Evolutionary conservation across 2,113 vertebrate species (phyloP), one percentile per base, ranked within the genome.

Genomic region (Tylochromis polylepis): DNA sequence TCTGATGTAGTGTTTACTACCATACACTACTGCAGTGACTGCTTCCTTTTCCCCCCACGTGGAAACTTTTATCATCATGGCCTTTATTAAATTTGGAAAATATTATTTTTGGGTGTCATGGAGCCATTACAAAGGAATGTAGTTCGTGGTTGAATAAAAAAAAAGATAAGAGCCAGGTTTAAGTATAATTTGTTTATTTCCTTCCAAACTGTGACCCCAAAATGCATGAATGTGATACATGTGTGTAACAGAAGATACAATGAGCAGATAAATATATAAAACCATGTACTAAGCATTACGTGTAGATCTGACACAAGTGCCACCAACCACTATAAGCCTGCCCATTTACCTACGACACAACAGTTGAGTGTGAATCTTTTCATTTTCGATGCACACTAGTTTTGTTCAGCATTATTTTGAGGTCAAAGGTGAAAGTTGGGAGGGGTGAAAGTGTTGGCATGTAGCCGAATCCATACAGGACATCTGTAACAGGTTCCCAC

Each of bases 191-290:
- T 91, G 79, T 93, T 93, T 62, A 84, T 29, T 86, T 92, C 38
- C 72, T 78, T 92, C 81, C n/a, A 84, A 88, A 83, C 77, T 43
- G 88, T 91, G 79, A 90, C 81, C 86, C 91, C 84, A 91, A 89
- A 94, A 93, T 87, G 88, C 87, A 88, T 34, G 60, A 93, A 89
- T 90, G 89, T 87, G 93, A 89, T 78, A 84, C 57, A 83, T 60
- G 89, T 58, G 62, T 87, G 82, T 49, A 92, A 88, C 87, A 86
- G 82, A 89, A 82, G 91, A 91, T 91, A 94, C 88, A 93, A 90
- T 92, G 85, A 86, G 89, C 91, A 82, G 90, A 94, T 93, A 92
- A 87, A 94, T 94, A 95, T 72, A 94, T 94, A 94, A 94, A 89
- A 82, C 84, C 9, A 8, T 92, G 93, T 93, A 92, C 86, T 82